Evolutionary conservation across 2,113 vertebrate species (phyloP).

Genomic region (Heteronetta atricapilla): DNA sequence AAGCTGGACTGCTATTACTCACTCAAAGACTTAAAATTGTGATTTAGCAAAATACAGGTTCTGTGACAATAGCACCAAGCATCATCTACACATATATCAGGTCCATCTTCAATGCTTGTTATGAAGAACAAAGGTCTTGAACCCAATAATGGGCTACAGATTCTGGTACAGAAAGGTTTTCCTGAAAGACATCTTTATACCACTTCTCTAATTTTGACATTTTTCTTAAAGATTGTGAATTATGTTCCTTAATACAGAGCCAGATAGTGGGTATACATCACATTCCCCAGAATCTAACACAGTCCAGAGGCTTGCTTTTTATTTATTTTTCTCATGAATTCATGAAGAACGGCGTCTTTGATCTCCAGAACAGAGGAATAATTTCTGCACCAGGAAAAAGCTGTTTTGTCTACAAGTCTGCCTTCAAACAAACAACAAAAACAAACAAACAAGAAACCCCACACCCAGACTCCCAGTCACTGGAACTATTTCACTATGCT

Average conservation of each 20-base stretch:
- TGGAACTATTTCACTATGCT: not conserved
- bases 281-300: not conserved
- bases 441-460: not conserved
- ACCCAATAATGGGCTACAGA: not conserved
- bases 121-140: not conserved
- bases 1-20: not conserved
- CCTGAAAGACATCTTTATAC: not conserved
- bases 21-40: not conserved
- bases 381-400: not conserved
- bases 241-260: not conserved
- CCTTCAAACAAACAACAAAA: not conserved
- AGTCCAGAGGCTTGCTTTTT: not conserved
- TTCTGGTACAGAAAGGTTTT: not conserved
- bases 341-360: not conserved
- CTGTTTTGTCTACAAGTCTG: not conserved
- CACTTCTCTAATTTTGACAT: not conserved
- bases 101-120: not conserved
- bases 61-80: not conserved
- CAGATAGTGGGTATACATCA: not conserved
- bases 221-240: not conserved
- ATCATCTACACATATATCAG: not conserved
- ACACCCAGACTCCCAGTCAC: not conserved
- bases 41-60: not conserved
- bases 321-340: not conserved
- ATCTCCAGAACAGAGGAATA: not conserved